Base-by-base conservation (phyloP, 2,797 vertebrate genomes). In the Enteromius thamalakanensis region DNA sequence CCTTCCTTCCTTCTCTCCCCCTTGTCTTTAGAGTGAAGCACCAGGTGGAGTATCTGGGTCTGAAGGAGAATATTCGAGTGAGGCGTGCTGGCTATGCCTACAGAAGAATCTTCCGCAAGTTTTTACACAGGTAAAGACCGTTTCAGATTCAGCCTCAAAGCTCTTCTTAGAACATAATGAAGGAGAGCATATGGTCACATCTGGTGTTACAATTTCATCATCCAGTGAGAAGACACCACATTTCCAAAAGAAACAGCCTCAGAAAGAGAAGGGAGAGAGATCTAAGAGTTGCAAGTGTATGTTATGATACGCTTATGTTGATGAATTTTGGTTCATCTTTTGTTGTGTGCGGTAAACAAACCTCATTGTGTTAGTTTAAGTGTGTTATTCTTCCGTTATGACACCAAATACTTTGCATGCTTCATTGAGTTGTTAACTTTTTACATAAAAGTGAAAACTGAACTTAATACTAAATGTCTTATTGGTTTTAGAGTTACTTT, bases 41-140 rank as follows among this genome's bases (percentile, higher is more conserved):
- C 89, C 98, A 99, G 87, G 98, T 99, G 67, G 98, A 99, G 86
- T 99, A 99, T 88, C 94, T 99, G 70, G 98, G 98, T 81, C 94
- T 99, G 87, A 99, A 98, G 90, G 98, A 99, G 89, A 99, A 99
- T 85, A 99, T 99, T 87, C 93, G 98, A 17, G 98, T 99, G 60
- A 95, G 98, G 89, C 96, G 98, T 93, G 98, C 98, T 87, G 98
- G 98, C 70, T 99, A 98, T 15, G 98, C 98, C 86, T 99, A 99
- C 89, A 96, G 98, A 82, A 94, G 98, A 75, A 69, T 97, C 88
- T 99, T 99, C 94, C 94, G 92, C 89, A 99, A 99, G 91, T 99
- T 99, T 92, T 94, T 99, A 74, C 97, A 98, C 92, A 97, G 98
- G 98, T 99, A 93, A 82, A 67, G 21, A 77, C 53, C 1, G 8